These are phyloP conservation scores for Pseudotriccus pelzelni DNA, from an alignment of 2,797 vertebrate species.

Conservation along the genomic window DNA sequence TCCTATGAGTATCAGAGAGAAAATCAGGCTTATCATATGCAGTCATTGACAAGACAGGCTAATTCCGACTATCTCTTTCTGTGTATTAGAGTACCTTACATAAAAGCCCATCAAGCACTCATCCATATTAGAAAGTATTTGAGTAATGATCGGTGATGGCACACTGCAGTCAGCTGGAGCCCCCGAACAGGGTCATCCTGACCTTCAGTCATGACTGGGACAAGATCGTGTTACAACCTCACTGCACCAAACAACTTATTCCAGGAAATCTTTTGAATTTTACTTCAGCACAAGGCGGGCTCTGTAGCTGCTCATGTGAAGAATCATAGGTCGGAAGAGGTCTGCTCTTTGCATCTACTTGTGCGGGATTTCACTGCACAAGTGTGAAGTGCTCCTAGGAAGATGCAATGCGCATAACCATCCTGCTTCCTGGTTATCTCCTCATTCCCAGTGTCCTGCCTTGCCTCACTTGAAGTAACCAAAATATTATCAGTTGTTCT, in stretches of 20 bases:
- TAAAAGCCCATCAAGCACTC: neutral
- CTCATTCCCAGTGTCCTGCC: neutral
- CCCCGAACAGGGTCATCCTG: neutral
- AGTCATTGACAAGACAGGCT: neutral
- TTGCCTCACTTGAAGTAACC: neutral
- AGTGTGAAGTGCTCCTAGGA: neutral
- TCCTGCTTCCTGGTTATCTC: neutral
- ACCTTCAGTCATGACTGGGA: neutral
- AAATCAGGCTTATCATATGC: neutral
- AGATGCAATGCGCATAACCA: neutral
- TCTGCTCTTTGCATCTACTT: neutral
- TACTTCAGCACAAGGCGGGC: neutral
- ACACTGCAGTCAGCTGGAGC: neutral
- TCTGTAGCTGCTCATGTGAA: neutral
- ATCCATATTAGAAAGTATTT: neutral
- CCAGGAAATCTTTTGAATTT: neutral
- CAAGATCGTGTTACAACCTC: neutral
- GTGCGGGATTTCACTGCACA: neutral
- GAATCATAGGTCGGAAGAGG: neutral
- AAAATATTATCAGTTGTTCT: neutral
- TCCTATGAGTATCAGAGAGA: neutral
- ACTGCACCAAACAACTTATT: neutral
- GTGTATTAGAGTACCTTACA: neutral
- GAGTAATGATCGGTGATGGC: neutral
- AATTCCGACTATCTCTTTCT: neutral